A percentile compares a stretch with the other conserved stretches of the same genome.
These are phyloP conservation scores for Thecophora atra DNA, from an alignment of 2,888 invertebrate genomes.

Conservation along the genomic window DNA sequence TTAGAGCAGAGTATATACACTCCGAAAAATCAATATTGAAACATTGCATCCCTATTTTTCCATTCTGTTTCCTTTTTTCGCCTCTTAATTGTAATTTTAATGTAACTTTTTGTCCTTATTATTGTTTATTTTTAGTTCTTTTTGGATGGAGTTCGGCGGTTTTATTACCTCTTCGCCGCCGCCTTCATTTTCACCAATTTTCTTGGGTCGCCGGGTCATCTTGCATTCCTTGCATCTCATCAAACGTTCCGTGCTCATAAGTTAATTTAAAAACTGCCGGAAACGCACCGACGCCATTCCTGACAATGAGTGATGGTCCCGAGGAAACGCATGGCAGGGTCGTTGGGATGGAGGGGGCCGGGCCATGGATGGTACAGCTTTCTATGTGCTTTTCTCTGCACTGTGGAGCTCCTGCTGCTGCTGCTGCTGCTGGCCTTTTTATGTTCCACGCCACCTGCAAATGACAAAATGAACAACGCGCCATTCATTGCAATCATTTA, in stretches of 20 bases:
- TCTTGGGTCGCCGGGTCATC: background rate
- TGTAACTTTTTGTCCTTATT: no score
- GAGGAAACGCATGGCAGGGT: background rate
- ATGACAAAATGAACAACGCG: constrained; percentile 1
- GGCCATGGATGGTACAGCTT: background rate
- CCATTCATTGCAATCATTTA: constrained; percentile 33
- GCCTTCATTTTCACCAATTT: background rate
- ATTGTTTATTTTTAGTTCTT: no score
- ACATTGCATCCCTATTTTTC: no score
- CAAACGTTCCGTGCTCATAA: constrained; percentile 34
- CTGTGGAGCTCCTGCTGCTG: background rate
- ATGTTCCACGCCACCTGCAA: constrained; percentile 19
- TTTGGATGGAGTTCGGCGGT: background rate
- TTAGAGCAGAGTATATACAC: no score
- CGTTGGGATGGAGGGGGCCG: background rate
- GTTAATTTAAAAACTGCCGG: constrained; percentile 39
- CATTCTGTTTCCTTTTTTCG: no score
- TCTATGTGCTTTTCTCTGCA: background rate
- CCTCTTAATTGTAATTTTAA: no score
- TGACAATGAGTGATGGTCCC: constrained; percentile 58
- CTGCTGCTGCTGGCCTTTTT: constrained; percentile 6
- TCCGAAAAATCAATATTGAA: no score
- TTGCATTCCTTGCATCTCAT: constrained; percentile 15
- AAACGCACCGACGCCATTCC: constrained; percentile 49
- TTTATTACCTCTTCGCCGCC: background rate